These are phyloP conservation scores for Rhagologus leucostigma DNA, from an alignment of 2,113 vertebrate species.

Conservation along the genomic window DNA sequence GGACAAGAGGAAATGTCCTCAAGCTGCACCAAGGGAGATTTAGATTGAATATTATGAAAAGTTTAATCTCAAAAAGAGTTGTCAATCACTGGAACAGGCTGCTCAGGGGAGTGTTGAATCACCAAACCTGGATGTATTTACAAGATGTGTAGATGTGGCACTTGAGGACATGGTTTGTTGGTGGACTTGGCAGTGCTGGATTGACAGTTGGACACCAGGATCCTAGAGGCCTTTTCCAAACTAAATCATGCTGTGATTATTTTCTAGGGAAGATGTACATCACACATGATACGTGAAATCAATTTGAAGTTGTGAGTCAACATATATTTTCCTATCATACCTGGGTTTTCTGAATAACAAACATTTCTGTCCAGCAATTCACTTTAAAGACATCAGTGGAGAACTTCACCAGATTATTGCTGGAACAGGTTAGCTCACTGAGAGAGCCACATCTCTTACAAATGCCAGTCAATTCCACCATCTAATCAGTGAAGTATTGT, in stretches of 20 bases:
- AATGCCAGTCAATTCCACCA: neutral
- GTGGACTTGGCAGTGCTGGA: neutral
- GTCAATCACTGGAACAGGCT: neutral
- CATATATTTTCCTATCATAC: neutral
- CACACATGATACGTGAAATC: neutral
- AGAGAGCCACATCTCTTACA: neutral
- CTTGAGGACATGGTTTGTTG: neutral
- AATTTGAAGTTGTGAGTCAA: neutral
- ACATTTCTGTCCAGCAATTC: neutral
- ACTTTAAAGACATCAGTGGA: neutral
- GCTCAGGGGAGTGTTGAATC: neutral
- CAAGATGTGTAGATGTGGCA: neutral
- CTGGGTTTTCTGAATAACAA: neutral
- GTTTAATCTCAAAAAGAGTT: too few species aligned
- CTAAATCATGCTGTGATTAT: neutral
- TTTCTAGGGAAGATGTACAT: neutral
- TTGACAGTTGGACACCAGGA: neutral
- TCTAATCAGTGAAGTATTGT: neutral
- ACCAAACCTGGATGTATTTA: neutral
- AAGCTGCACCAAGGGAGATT: neutral
- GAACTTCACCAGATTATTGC: neutral
- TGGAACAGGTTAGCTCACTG: neutral
- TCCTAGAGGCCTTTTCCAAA: neutral
- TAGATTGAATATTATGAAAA: neutral
- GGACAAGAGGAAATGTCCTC: neutral